Base-by-base conservation (phyloP, 2,888 invertebrate genomes). In the Oligia strigilis region DNA sequence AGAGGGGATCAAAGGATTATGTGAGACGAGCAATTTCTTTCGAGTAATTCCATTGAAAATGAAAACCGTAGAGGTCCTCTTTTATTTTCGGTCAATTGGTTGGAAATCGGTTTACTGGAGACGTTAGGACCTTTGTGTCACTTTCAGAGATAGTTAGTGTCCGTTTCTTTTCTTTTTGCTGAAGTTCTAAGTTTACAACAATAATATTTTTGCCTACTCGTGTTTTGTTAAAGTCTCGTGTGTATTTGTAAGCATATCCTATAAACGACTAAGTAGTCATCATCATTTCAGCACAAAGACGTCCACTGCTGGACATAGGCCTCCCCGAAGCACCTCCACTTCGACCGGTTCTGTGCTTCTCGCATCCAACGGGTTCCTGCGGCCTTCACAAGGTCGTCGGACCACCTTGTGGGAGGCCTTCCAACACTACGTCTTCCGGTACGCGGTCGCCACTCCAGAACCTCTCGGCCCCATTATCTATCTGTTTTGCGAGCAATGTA, bases 41-140 rank as follows among this genome's bases (percentile, higher is more conserved):
- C 67, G 23, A 83, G 66, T 85, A 78, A 82, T 77, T 83, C 73
- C 49, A 76, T 60, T 89, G 80, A 81, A 83, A 80, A 75, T 85
- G 67, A 80, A 82, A 81, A 83, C 60, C 69, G 65, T 62, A 64
- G 66, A 75, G 60, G 60, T 62, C 64, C 14, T 49, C 72, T 80
- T 77, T 75, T 81, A 82, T 78, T 84, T 86, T 85, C 77, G 77
- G 77, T 79, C 84, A 87, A 89, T 87, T 79, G 82, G 40, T 74
- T 81, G 82, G 84, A 83, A 83, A 78, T 78, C 46, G 70, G 55
- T 75, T 81, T 81, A 87, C 84, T 84, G 81, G 75, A 69, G 69
- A 80, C 72, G 64, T 80, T 79, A 72, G 70, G 52, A 77, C 4
- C 58, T 66, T n/a, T 80, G 64, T 75, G 52, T 69, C 65, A 64